Evolutionary conservation across 2,888 invertebrate species (phyloP).

Genomic region (Cheilosia variabilis): DNA sequence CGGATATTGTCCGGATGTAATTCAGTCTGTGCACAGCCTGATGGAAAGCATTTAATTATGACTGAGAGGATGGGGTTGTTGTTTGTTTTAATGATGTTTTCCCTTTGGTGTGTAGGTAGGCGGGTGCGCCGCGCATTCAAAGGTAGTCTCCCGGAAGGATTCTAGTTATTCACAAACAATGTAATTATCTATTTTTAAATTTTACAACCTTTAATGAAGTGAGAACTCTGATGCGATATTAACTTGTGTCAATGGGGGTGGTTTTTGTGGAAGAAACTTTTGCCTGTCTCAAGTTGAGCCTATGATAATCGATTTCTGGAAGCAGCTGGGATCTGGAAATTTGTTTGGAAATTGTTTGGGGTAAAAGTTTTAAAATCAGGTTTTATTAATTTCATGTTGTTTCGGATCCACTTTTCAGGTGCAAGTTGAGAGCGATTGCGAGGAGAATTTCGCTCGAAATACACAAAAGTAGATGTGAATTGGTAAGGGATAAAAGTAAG

Average conservation of each 20-base stretch:
- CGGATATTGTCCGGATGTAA: constrained; percentile 51
- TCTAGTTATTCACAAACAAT: constrained; percentile 32
- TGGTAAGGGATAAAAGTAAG: background rate
- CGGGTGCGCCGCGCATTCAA: background rate
- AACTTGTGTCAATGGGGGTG: background rate
- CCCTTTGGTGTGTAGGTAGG: background rate
- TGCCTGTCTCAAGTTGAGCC: background rate
- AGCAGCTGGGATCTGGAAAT: background rate
- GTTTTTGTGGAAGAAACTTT: background rate
- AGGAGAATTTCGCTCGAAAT: background rate
- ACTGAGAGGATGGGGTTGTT: constrained; percentile 7
- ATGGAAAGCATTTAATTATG: constrained; percentile 58
- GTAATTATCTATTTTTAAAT: constrained; percentile 5
- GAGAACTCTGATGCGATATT: background rate
- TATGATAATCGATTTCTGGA: background rate
- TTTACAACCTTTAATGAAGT: constrained; percentile 12
- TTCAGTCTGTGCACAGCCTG: constrained; percentile 34
- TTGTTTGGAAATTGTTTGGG: no score
- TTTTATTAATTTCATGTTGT: no score
- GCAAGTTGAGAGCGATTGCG: background rate
- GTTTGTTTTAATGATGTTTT: constrained; percentile 25
- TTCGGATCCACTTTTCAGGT: background rate
- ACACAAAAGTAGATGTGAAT: background rate
- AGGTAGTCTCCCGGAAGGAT: constrained; percentile 24
- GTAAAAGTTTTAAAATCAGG: no score